Evolutionary conservation across 2,888 invertebrate species (phyloP).

Genomic region (Rhyacophila evoluta): DNA sequence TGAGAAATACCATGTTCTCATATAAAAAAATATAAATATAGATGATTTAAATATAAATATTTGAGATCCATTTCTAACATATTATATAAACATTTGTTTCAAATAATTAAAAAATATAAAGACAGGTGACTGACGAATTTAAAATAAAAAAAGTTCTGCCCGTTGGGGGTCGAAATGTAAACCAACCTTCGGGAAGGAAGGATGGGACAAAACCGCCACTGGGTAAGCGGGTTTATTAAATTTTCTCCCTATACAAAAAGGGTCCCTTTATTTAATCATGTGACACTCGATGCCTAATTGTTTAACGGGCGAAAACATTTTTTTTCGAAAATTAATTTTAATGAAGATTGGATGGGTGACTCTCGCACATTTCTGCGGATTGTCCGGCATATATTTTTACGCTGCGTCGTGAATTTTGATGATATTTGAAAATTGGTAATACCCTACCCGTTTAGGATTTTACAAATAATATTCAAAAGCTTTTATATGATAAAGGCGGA

Average conservation of each 20-base stretch:
- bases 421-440: no score
- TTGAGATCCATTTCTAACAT: no score
- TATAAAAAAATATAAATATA: no score
- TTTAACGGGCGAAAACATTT: not conserved
- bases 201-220: slow-evolving; percentile 14
- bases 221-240: slow-evolving; percentile 19
- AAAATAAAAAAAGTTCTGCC: not conserved
- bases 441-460: no score
- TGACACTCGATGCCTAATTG: slow-evolving; percentile 15
- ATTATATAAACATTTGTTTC: no score
- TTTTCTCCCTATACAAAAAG: not conserved
- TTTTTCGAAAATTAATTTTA: not conserved
- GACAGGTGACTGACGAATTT: not conserved
- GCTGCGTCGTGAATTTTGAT: not conserved
- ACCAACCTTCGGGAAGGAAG: not conserved
- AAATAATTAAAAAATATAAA: not conserved
- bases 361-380: not conserved
- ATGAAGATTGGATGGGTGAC: not conserved
- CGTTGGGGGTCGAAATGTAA: not conserved
- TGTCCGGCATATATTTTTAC: not conserved
- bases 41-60: no score
- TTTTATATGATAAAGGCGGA: no score
- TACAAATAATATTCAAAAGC: no score
- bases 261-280: slow-evolving; percentile 15
- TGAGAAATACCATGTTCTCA: no score